phyloP scores from a whole-genome alignment of 1,140 invertebrate species.

The Camponotus pennsylvanicus region DNA sequence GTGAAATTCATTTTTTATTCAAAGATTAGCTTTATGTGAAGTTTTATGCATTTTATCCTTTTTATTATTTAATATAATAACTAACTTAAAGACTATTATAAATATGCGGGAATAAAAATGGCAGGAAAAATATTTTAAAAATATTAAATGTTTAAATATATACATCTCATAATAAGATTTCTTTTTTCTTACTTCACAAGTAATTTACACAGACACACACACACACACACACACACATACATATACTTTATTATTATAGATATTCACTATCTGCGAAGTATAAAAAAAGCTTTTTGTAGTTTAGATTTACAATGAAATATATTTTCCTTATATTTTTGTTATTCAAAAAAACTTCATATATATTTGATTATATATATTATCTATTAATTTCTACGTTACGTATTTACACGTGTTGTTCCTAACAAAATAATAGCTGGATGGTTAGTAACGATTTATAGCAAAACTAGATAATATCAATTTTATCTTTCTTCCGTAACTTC shows the following conservation, averaged over 20 bases:
- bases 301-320: neutral
- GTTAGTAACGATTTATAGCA: neutral
- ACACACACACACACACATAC: too few species aligned
- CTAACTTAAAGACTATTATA: neutral
- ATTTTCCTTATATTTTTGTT: too few species aligned
- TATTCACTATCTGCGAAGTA: neutral
- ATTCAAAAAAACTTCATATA: neutral
- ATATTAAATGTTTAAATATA: neutral
- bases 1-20: neutral
- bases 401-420: too few species aligned
- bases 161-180: neutral
- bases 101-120: neutral
- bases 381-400: neutral
- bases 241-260: neutral
- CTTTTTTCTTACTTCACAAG: neutral
- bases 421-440: neutral
- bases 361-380: neutral
- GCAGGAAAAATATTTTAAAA: neutral
- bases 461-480: slow-evolving; percentile 35
- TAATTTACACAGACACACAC: neutral
- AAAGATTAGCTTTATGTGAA: neutral
- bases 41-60: neutral
- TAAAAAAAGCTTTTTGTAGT: slow-evolving; percentile 1
- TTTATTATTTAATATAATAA: neutral
- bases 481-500: slow-evolving; percentile 28